A percentile compares a stretch with the other conserved stretches of the same genome.
Conservation (phyloP, 2,888 invertebrate genomes). For the Cataglyphis altisquamis region DNA sequence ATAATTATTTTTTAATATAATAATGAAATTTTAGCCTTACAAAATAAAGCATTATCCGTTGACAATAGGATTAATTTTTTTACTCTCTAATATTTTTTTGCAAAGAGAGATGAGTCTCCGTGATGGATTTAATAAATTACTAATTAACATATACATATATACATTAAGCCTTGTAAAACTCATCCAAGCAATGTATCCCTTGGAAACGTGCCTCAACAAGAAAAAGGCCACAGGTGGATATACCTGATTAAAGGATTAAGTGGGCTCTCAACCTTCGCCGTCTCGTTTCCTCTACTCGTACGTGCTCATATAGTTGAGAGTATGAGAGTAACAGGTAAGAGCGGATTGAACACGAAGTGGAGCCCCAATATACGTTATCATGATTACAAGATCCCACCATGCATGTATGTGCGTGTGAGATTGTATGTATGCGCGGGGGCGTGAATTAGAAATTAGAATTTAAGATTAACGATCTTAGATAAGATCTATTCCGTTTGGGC, state of each 20-base stretch:
- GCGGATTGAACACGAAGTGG: neutral
- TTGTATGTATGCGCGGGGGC: neutral
- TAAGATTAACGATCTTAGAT: slow-evolving; percentile 38
- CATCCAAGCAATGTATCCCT: neutral
- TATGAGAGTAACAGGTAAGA: neutral
- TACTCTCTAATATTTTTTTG: neutral
- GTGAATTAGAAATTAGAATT: slow-evolving; percentile 44
- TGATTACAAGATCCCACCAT: neutral
- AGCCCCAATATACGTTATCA: neutral
- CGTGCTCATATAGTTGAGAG: neutral
- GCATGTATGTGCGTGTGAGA: neutral
- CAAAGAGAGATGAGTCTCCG: neutral
- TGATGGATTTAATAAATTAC: slow-evolving; percentile 16
- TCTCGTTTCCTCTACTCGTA: neutral
- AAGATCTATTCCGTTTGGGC: slow-evolving; percentile 12
- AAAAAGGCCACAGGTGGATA: slow-evolving; percentile 7
- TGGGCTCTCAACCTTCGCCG: neutral
- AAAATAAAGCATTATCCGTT: neutral
- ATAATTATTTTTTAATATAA: neutral
- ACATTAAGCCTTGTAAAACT: slow-evolving; percentile 2
- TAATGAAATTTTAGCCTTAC: neutral
- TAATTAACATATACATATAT: slow-evolving; percentile 17
- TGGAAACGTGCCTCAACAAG: neutral
- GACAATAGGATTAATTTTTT: neutral
- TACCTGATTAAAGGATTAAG: slow-evolving; percentile 22